Evolutionary conservation across 2,888 invertebrate genomes (phyloP).

Genomic region (Lithosia quadra): DNA sequence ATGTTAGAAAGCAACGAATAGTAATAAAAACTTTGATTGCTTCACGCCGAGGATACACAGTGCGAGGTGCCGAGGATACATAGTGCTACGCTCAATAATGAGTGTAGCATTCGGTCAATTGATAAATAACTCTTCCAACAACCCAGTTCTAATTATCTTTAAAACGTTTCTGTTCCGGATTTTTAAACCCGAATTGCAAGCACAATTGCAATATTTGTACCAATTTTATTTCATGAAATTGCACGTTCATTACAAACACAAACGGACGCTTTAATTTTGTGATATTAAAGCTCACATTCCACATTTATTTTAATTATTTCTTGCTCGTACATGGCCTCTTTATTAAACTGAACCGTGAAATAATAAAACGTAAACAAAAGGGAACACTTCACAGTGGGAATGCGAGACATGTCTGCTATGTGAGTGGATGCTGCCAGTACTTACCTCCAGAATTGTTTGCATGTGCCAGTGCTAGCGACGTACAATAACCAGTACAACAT

Average conservation of each 20-base stretch:
- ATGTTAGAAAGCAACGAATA: neutral
- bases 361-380: conserved; percentile 68
- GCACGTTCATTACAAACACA: conserved; percentile 17
- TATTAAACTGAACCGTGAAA: conserved; percentile 65
- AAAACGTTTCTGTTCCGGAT: neutral
- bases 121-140: neutral
- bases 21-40: neutral
- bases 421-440: conserved; percentile 24
- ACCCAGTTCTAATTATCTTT: neutral
- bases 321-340: conserved; percentile 57
- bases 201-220: conserved; percentile 3
- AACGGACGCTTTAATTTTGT: conserved; percentile 28
- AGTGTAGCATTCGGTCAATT: neutral
- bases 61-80: no score
- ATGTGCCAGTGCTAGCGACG: conserved; percentile 17
- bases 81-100: no score
- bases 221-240: conserved; percentile 4
- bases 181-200: neutral
- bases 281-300: conserved; percentile 38
- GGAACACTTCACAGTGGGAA: conserved; percentile 53
- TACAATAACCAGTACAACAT: neutral
- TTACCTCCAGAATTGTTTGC: conserved; percentile 23
- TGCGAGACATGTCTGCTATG: conserved; percentile 44
- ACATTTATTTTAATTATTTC: conserved; percentile 62
- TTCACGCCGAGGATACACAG: no score